Percentiles rank a stretch among this genome's conserved stretches.
phyloP scores from a whole-genome alignment of 2,113 vertebrate species.

The Paradoxurus hermaphroditus region DNA sequence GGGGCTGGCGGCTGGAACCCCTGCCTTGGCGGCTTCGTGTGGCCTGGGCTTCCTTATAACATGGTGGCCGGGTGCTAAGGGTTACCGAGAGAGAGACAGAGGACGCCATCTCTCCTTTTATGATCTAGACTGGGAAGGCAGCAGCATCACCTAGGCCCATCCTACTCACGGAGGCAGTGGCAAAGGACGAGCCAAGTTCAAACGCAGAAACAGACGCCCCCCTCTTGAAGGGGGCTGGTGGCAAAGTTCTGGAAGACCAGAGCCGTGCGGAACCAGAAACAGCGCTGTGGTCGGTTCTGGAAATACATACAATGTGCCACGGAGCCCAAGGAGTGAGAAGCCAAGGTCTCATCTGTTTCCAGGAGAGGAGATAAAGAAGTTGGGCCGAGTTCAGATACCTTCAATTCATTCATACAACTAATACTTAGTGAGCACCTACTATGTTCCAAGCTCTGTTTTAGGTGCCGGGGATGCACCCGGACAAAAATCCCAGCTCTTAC shows the following conservation, averaged over 20 bases:
- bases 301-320: not conserved
- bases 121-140: not conserved
- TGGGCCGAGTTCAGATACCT: constrained; percentile 4
- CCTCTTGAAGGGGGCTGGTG: not conserved
- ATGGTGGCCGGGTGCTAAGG: not conserved
- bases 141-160: not conserved
- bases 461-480: not conserved
- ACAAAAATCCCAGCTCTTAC: not conserved
- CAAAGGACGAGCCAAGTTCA: not conserved
- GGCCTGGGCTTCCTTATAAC: not conserved
- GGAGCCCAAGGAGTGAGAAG: not conserved
- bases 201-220: not conserved
- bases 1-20: not conserved
- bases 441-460: not conserved
- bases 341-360: not conserved
- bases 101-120: not conserved
- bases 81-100: not conserved
- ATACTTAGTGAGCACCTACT: constrained; percentile 15
- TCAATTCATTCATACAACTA: not conserved
- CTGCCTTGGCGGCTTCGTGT: not conserved
- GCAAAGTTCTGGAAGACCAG: not conserved
- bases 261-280: not conserved
- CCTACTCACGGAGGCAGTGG: not conserved
- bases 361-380: not conserved
- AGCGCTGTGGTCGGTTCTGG: not conserved